These are phyloP conservation scores for Bellardia bayeri DNA, from an alignment of 2,888 invertebrate species.

Conservation along the genomic window DNA sequence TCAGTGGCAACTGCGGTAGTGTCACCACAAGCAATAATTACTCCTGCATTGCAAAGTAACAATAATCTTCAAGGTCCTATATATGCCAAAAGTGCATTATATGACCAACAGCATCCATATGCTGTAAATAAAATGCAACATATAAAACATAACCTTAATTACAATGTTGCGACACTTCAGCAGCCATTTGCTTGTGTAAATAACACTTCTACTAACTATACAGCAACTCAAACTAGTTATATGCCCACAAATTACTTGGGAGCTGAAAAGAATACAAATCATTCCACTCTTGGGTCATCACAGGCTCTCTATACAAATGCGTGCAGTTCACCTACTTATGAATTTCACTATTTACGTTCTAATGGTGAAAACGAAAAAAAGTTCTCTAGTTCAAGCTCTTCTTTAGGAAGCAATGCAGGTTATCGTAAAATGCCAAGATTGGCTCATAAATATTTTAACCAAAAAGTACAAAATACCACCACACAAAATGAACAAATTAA, in stretches of 20 bases:
- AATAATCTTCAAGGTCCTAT: constrained; percentile 1
- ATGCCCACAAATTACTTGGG: neutral
- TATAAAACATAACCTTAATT: constrained; percentile 21
- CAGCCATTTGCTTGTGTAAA: neutral
- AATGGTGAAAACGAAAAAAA: constrained; percentile 28
- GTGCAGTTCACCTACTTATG: constrained; percentile 53
- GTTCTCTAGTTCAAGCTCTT: constrained; percentile 3
- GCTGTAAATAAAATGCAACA: neutral
- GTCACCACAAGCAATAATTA: neutral
- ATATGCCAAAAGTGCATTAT: neutral
- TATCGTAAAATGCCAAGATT: constrained; percentile 54
- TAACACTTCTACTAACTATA: neutral
- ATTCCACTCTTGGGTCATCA: neutral
- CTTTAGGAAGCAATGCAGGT: constrained; percentile 8
- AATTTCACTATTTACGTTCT: constrained; percentile 69
- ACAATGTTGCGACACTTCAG: neutral
- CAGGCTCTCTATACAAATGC: neutral
- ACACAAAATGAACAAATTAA: constrained; percentile 63
- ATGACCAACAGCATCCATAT: neutral
- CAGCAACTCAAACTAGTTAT: neutral
- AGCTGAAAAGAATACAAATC: neutral
- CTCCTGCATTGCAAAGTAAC: neutral
- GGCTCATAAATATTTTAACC: constrained; percentile 15
- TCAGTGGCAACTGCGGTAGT: neutral
- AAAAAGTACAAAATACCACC: constrained; percentile 1